These are phyloP conservation scores for Acipenser ruthenus DNA, from an alignment of 2,797 vertebrate genomes.

Conservation along the genomic window DNA sequence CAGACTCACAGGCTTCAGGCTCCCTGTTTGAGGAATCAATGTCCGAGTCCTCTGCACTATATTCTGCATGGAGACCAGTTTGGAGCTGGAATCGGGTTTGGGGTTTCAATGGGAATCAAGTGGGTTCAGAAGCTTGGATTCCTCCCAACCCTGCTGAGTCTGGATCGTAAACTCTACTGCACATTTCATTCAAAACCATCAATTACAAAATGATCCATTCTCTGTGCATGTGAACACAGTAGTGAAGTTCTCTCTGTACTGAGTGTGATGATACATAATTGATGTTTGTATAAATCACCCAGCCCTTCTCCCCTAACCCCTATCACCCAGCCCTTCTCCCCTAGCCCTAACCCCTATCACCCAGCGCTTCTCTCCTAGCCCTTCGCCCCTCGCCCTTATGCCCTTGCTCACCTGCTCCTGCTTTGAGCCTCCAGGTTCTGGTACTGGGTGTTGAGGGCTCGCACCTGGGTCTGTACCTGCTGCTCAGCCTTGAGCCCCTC, in stretches of 20 bases:
- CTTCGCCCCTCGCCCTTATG: constrained; percentile 40
- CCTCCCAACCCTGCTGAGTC: too few relatives aligned
- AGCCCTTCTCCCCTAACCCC: too few relatives aligned
- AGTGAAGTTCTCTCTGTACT: background rate
- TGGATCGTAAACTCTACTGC: too few relatives aligned
- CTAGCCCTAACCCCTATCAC: background rate
- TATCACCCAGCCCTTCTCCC: background rate
- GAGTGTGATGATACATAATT: background rate
- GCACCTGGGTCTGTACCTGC: constrained; percentile 62
- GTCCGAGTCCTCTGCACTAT: too few relatives aligned
- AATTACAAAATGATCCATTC: too few relatives aligned
- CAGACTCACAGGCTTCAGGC: too few relatives aligned
- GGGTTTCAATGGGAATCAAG: background rate
- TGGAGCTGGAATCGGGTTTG: background rate
- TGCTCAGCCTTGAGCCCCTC: constrained; percentile 40
- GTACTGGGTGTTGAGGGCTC: constrained; percentile 59
- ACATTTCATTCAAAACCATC: too few relatives aligned
- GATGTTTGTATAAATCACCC: background rate
- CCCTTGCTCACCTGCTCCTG: constrained; percentile 61
- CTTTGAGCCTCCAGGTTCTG: constrained; percentile 59
- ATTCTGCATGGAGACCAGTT: too few relatives aligned
- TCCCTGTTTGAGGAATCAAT: too few relatives aligned
- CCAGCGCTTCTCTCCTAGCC: too few relatives aligned
- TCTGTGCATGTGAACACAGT: too few relatives aligned
- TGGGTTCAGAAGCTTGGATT: too few relatives aligned